These are phyloP conservation scores for Drosophila nr. perissopoda DNA, from an alignment of 2,888 invertebrate species.

Conservation along the genomic window DNA sequence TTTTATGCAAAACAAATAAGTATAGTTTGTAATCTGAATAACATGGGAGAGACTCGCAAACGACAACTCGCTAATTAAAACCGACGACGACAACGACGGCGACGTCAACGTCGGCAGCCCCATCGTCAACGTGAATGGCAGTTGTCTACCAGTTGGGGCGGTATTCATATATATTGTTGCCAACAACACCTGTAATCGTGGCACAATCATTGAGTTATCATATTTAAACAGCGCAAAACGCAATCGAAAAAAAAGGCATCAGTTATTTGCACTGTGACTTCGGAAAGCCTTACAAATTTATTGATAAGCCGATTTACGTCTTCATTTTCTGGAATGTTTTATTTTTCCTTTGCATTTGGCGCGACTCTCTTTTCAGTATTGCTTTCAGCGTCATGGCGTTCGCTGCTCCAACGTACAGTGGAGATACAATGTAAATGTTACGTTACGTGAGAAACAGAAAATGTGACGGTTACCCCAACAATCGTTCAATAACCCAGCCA, in stretches of 20 bases:
- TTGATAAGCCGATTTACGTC: conserved; percentile 81
- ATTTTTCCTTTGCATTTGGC: conserved; percentile 10
- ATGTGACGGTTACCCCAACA: background rate
- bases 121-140: conserved; percentile 23
- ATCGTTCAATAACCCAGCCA: conserved; percentile 1
- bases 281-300: conserved; percentile 47
- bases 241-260: conserved; percentile 6
- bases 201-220: conserved; percentile 72
- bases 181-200: conserved; percentile 81
- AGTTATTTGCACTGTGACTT: conserved; percentile 48
- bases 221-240: conserved; percentile 49
- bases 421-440: conserved; percentile 4
- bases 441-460: conserved; percentile 4
- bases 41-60: conserved; percentile 48
- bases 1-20: conserved; percentile 75
- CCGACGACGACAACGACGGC: conserved; percentile 28
- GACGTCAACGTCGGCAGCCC: conserved; percentile 3
- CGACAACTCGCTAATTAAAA: conserved; percentile 71
- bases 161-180: conserved; percentile 23
- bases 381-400: conserved; percentile 39
- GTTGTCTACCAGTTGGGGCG: conserved; percentile 53
- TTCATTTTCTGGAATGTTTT: conserved; percentile 37
- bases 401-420: conserved; percentile 21
- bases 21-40: conserved; percentile 78
- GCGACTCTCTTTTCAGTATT: conserved; percentile 44